phyloP scores from a whole-genome alignment of 2,113 vertebrate species.

The Jacana jacana region DNA sequence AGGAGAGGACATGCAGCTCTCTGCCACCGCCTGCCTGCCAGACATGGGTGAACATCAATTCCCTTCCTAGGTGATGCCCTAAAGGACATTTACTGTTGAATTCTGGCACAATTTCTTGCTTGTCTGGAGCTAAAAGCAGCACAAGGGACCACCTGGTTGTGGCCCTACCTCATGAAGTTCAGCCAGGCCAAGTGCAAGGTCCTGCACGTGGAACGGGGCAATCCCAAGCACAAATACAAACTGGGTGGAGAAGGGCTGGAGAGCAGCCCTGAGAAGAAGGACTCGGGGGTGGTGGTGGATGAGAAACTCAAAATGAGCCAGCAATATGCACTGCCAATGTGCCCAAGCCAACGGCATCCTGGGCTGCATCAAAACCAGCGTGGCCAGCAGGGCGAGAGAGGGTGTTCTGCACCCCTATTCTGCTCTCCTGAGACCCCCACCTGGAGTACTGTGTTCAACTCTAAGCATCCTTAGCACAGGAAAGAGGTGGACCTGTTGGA shows the following conservation, averaged over 20 bases:
- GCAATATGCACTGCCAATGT: neutral
- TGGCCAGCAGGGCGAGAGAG: neutral
- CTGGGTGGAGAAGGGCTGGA: neutral
- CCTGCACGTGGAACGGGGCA: neutral
- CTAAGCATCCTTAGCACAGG: neutral
- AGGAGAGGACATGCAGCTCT: accelerated
- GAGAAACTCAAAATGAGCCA: neutral
- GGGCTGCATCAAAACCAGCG: neutral
- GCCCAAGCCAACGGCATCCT: neutral
- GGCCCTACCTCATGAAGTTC: neutral
- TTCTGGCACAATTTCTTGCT: neutral
- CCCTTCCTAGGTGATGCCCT: neutral
- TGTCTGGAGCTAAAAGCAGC: neutral
- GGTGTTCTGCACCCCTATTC: neutral
- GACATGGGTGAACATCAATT: accelerated
- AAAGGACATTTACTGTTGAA: neutral
- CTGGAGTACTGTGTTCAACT: neutral
- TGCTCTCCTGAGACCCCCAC: neutral
- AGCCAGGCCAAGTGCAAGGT: neutral
- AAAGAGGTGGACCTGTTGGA: neutral
- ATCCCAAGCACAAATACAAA: neutral
- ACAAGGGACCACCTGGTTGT: neutral
- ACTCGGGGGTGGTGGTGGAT: neutral
- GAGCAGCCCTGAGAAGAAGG: neutral
- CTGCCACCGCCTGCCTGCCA: neutral